Base-by-base conservation (phyloP, 2,797 vertebrate species). In the Antennarius maculatus region DNA sequence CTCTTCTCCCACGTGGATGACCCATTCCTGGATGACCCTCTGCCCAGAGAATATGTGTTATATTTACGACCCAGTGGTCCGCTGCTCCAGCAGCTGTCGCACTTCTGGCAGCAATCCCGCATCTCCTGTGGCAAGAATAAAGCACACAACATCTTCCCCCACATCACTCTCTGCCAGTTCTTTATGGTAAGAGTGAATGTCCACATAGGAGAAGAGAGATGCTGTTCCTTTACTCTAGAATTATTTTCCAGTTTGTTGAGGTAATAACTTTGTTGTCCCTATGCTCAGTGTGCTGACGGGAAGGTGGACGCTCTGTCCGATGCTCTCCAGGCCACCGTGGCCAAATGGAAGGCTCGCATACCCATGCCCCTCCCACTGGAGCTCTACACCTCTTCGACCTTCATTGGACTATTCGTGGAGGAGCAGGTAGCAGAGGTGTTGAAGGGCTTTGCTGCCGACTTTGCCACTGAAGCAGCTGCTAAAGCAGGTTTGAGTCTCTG, bases 81-180 rank as follows among this genome's bases (percentile, higher is more conserved):
- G 1, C 89, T 99, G 78, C 95, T 96, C 0, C 96, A 98, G 90
- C 97, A 99, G 90, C 96, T 99, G 15, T 95, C 95, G 0, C 94
- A 96, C 62, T 99, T 97, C 89, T 99, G 98, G 98, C 96, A 98
- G 82, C 96, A 98, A 86, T 97, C 96, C 0, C 97, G 98, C 68
- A 86, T 94, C 84, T 90, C 95, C 76, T 99, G 97, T 11, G 97
- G 97, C 81, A 99, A 98, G 90, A 99, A 99, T 90, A 99, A 99
- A 79, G 98, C 98, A 0, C 98, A 99, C 91, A 99, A 99, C 91
- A 99, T 99, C 87, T 99, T 99, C 89, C 97, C 98, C 8, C 98
- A 99, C 86, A 94, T 99, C 88, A 99, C 98, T 11, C 97, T 99
- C 56, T 99, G 98, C 93, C 98, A 99, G 92, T 99, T 99, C 93